Evolutionary conservation across 2,888 invertebrate genomes (phyloP).

Genomic region (Noctua janthe): DNA sequence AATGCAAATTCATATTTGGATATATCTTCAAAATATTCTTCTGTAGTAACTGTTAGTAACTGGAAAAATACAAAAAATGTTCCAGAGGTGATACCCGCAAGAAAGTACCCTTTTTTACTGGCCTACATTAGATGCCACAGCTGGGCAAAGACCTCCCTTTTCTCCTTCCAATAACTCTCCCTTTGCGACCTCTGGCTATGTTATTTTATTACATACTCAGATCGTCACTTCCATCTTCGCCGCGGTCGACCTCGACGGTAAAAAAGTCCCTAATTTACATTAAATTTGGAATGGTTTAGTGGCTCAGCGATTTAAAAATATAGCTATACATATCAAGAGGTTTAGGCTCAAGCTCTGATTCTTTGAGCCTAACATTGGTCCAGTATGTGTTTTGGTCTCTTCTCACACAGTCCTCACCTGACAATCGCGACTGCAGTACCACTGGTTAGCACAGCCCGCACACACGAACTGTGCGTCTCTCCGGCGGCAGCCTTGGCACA

Average conservation of each 20-base stretch:
- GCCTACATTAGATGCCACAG: background rate
- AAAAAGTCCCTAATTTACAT: too few relatives aligned
- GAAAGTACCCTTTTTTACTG: background rate
- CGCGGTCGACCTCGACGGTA: too few relatives aligned
- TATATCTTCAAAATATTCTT: too few relatives aligned
- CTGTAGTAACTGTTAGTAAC: background rate
- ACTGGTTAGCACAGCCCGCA: conserved; percentile 97
- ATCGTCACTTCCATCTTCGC: too few relatives aligned
- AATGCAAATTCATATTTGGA: too few relatives aligned
- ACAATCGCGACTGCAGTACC: conserved; percentile 98
- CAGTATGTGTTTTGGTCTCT: background rate
- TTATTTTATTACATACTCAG: too few relatives aligned
- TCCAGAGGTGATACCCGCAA: background rate
- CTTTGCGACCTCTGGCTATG: background rate
- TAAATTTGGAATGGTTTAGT: too few relatives aligned
- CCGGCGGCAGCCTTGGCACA: conserved; percentile 96
- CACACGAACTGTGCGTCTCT: conserved; percentile 96
- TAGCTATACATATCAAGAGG: background rate
- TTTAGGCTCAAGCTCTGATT: background rate
- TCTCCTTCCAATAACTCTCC: background rate
- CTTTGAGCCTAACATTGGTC: background rate
- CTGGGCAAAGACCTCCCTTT: background rate
- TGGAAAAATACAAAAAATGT: background rate
- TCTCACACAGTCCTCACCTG: conserved; percentile 91
- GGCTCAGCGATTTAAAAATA: background rate